These are phyloP conservation scores for Danaus plexippus DNA, from an alignment of 1,140 invertebrate species.

Conservation along the genomic window DNA sequence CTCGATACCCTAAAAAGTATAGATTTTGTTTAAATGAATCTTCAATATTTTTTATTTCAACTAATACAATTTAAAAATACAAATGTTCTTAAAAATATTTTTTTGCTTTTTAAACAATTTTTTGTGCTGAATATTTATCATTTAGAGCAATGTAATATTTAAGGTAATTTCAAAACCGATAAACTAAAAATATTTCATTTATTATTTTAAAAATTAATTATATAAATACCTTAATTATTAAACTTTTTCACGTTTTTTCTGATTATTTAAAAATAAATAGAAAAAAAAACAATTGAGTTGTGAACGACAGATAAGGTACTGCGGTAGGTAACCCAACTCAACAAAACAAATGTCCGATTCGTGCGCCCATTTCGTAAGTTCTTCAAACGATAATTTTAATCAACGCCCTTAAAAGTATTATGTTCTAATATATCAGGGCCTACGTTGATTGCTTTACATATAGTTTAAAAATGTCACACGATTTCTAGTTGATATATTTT, in stretches of 20 bases:
- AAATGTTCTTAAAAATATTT: too few relatives aligned
- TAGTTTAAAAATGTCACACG: slow-evolving; percentile 27
- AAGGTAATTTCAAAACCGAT: neutral
- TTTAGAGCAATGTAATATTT: too few relatives aligned
- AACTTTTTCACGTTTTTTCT: neutral
- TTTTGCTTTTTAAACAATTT: too few relatives aligned
- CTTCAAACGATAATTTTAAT: slow-evolving; percentile 60
- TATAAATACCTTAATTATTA: slow-evolving; percentile 2
- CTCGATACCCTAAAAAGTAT: too few relatives aligned
- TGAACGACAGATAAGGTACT: slow-evolving; percentile 25
- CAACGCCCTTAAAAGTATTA: slow-evolving; percentile 37
- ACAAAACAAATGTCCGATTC: slow-evolving; percentile 73
- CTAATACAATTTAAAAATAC: too few relatives aligned
- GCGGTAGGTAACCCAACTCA: slow-evolving; percentile 38
- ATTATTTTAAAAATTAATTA: neutral
- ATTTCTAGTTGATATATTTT: slow-evolving; percentile 31
- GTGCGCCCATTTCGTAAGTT: slow-evolving; percentile 71
- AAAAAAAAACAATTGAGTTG: slow-evolving; percentile 37
- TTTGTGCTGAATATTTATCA: too few relatives aligned
- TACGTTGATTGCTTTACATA: slow-evolving; percentile 29
- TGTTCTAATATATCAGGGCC: slow-evolving; percentile 28
- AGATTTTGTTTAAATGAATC: too few relatives aligned
- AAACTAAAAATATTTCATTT: slow-evolving; percentile 2
- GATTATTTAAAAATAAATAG: neutral
- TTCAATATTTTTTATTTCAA: too few relatives aligned